Conservation (phyloP, 2,888 invertebrate species). For the Lasioglossum zephyrum region DNA sequence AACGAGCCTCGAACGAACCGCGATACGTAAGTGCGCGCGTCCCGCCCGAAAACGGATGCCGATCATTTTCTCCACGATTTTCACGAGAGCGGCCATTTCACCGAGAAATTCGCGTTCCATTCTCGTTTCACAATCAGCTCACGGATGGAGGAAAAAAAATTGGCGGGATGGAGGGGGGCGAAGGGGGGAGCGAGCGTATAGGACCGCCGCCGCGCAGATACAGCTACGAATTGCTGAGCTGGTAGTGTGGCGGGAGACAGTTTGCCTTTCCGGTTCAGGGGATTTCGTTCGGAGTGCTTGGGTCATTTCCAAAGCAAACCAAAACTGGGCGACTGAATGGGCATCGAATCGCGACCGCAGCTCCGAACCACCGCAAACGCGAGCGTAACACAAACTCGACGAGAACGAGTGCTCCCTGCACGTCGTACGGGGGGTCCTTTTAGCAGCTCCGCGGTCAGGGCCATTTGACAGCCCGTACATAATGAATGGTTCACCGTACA, state of each 20-base stretch:
- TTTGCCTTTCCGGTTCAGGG: conserved; percentile 80
- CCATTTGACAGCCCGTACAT: conserved; percentile 79
- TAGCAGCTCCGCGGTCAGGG: conserved; percentile 78
- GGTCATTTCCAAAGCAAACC: conserved; percentile 83
- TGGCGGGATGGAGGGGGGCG: not conserved
- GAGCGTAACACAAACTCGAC: conserved; percentile 78
- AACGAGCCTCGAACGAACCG: conserved; percentile 6
- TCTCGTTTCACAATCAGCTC: conserved; percentile 57
- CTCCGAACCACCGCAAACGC: conserved; percentile 78
- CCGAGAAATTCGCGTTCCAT: conserved; percentile 40
- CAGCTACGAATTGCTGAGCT: conserved; percentile 62
- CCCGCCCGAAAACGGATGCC: conserved; percentile 30
- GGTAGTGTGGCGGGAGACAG: conserved; percentile 68
- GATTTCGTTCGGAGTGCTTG: conserved; percentile 78
- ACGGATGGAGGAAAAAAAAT: conserved; percentile 26
- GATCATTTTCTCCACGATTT: conserved; percentile 56
- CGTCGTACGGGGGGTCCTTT: conserved; percentile 73
- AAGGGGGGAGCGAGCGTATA: conserved; percentile 14
- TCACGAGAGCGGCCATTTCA: conserved; percentile 28
- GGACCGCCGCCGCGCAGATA: conserved; percentile 41
- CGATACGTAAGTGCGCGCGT: conserved; percentile 5
- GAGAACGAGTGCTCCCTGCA: conserved; percentile 64
- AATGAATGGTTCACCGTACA: conserved; percentile 74
- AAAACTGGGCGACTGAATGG: conserved; percentile 80
- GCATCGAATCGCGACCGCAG: conserved; percentile 81